Conservation (phyloP, 2,888 invertebrate species). For the Cinara cedri region DNA sequence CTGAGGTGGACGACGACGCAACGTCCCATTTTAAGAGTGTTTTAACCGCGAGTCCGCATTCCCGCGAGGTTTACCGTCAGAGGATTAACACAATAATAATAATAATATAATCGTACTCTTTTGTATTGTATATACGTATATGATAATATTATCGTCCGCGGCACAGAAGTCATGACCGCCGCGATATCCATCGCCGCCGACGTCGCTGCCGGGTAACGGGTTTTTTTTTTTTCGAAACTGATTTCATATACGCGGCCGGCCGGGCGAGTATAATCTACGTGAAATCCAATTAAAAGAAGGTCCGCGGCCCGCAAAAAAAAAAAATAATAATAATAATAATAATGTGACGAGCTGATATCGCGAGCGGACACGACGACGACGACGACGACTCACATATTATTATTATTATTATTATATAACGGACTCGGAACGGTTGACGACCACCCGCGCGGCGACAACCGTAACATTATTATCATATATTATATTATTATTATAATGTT, state of each 20-base stretch:
- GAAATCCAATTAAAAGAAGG: constrained; percentile 28
- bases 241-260: constrained; percentile 1
- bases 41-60: constrained; percentile 46
- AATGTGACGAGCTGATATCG: constrained; percentile 16
- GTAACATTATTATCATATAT: too few relatives aligned
- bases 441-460: not conserved
- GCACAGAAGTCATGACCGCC: constrained; percentile 27
- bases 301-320: constrained; percentile 5
- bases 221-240: constrained; percentile 3
- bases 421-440: not conserved
- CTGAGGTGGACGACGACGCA: not conserved
- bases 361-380: constrained; percentile 1
- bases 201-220: not conserved
- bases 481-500: too few relatives aligned
- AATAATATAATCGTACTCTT: too few relatives aligned
- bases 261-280: too few relatives aligned
- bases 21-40: constrained; percentile 42
- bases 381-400: not conserved
- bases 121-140: not conserved
- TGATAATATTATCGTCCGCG: not conserved
- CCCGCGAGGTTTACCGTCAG: not conserved
- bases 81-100: not conserved
- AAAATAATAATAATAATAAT: not conserved
- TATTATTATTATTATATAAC: too few relatives aligned
- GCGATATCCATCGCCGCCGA: constrained; percentile 23